phyloP scores from a whole-genome alignment of 2,888 invertebrate genomes.

The Ormia ochracea region DNA sequence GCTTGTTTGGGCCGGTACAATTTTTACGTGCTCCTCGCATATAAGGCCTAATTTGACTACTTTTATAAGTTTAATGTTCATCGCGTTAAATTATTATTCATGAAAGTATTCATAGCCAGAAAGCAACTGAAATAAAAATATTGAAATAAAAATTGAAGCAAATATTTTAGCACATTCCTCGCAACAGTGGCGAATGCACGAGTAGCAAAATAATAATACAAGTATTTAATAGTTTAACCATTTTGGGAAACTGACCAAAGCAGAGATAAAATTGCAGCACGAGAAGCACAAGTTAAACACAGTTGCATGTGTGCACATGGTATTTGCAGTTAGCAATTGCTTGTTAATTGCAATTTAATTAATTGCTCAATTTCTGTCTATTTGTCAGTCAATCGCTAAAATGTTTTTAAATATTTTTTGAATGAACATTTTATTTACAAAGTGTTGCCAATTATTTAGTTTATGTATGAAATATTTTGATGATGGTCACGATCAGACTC shows the following conservation, averaged over 20 bases:
- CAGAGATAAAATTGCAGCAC: too few relatives aligned
- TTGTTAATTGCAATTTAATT: constrained; percentile 59
- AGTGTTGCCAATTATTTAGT: neutral
- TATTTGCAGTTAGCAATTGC: constrained; percentile 42
- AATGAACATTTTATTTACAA: neutral
- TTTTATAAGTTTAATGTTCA: neutral
- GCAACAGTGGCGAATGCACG: neutral
- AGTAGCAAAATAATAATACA: neutral
- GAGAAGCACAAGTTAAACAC: neutral
- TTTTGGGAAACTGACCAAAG: constrained; percentile 29
- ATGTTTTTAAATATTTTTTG: constrained; percentile 13
- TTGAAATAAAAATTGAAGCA: constrained; percentile 1
- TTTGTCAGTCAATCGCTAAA: constrained; percentile 2
- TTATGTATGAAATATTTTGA: neutral
- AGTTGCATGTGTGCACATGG: neutral
- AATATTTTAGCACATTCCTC: constrained; percentile 15
- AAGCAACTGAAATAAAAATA: neutral
- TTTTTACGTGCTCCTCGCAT: constrained; percentile 39
- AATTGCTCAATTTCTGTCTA: constrained; percentile 53
- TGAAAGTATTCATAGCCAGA: constrained; percentile 1
- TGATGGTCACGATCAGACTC: neutral
- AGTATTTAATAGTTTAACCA: neutral
- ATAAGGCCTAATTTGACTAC: constrained; percentile 40
- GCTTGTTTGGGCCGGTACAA: neutral
- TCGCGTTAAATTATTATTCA: neutral